Base-by-base conservation (phyloP, 2,888 invertebrate genomes). In the Cacoxenus indagator region DNA sequence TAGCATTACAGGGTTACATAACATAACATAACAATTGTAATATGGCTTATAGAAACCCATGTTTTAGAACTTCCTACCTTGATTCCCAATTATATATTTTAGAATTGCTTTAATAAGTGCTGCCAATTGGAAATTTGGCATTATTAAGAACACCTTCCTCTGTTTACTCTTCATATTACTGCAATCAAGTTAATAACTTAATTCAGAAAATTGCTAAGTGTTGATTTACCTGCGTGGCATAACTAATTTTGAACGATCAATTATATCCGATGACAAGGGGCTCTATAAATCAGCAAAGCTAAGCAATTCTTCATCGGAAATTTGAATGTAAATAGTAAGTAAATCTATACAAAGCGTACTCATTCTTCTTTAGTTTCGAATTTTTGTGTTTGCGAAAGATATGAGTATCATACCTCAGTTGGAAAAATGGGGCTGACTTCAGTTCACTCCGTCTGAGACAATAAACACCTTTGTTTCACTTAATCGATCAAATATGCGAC, bases 381-480 rank as follows among this genome's bases (percentile, higher is more conserved):
- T 54, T 24, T 24, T 24, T 54, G 22, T 54, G 14, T 26, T 54
- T 54, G 54, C 54, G 14, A 19, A 54, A 54, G 22, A 19, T 54
- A 19, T 19, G 24, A 54, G n/a, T 46, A 17, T n/a, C 5, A 5
- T 37, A 37, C 37, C 37, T 37, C 37, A 37, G 14, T 37, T 11
- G 37, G 1, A 11, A 24, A 24, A 24, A 54, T 9, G 54, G 54
- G 54, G 54, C 1, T 14, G 24, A 26, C 27, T 14, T 26, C 2
- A 22, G 8, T 26, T 11, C 26, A 55, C 37, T 31, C 26, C 17
- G 59, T 69, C n/a, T 69, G 69, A 62, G 70, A 81, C 80, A 81
- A 81, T 81, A 78, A 80, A 67, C 62, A 70, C 61, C 80, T 81
- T 81, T 81, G 80, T 81, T 80, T 78, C 76, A 81, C 78, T 83